Evolutionary conservation across 1,140 invertebrate genomes (phyloP).

Genomic region (Lordiphosa collinella): DNA sequence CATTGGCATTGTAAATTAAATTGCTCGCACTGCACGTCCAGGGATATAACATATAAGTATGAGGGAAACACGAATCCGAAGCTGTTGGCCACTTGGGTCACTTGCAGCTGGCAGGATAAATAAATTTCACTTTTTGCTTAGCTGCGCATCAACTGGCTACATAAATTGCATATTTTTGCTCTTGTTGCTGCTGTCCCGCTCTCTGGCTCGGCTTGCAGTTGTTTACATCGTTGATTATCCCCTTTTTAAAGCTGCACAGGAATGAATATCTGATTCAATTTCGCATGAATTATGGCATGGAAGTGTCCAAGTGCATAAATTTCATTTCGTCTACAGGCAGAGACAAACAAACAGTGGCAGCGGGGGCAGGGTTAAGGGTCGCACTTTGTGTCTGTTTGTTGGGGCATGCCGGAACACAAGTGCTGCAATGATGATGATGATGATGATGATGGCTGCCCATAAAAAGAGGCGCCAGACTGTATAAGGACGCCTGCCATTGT

Average conservation of each 20-base stretch:
- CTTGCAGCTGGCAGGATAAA: conserved; percentile 39
- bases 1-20: conserved; percentile 1
- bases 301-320: conserved; percentile 78
- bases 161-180: conserved; percentile 44
- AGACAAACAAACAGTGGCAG: conserved; percentile 13
- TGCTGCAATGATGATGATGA: conserved; percentile 18
- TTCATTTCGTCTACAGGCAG: conserved; percentile 60
- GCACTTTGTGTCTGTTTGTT: conserved; percentile 60
- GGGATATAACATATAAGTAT: neutral
- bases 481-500: conserved; percentile 61
- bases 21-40: neutral
- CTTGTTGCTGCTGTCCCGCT: conserved; percentile 1
- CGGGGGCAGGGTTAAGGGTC: conserved; percentile 33
- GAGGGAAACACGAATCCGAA: neutral
- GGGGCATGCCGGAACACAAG: conserved; percentile 52
- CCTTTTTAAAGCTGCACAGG: conserved; percentile 67
- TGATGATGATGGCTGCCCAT: conserved; percentile 49
- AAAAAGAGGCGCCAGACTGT: conserved; percentile 74
- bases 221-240: conserved; percentile 74
- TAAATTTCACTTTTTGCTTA: conserved; percentile 43
- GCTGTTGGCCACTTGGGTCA: conserved; percentile 14
- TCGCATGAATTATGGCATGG: conserved; percentile 75
- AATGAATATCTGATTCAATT: conserved; percentile 78
- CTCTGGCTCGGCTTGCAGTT: conserved; percentile 31
- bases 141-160: conserved; percentile 35